Percentiles rank a stretch among this genome's conserved stretches.
Conservation (phyloP, 1,140 invertebrate species). For the Brachionus asplanchnoidis region DNA sequence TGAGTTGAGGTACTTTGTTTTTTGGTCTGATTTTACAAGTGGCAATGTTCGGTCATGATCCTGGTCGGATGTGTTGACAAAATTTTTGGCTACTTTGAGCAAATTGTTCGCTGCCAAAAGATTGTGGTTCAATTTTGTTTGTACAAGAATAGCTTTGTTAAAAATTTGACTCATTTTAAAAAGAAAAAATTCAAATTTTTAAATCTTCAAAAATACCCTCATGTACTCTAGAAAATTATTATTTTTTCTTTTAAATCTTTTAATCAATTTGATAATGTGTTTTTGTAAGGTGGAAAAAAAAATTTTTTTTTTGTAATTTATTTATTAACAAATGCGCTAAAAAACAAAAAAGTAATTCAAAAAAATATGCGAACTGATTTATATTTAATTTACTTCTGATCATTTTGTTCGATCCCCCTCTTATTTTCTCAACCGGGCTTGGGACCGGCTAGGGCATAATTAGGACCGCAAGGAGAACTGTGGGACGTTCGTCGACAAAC, state of each 20-base stretch:
- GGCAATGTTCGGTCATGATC: not conserved
- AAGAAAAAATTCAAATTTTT: not conserved
- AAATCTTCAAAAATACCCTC: not conserved
- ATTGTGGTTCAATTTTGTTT: not conserved
- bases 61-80: not conserved
- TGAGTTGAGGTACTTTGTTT: conserved; percentile 4
- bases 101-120: not conserved
- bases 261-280: not conserved
- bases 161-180: conserved; percentile 35
- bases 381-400: not conserved
- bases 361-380: no score
- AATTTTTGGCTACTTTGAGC: conserved; percentile 1
- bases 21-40: not conserved
- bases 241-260: not conserved
- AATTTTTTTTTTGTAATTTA: not conserved
- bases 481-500: not conserved
- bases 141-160: not conserved
- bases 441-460: not conserved
- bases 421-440: not conserved
- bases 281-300: not conserved
- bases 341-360: no score
- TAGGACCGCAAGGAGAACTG: not conserved
- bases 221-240: not conserved
- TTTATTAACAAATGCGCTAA: no score
- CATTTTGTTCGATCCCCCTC: not conserved